A percentile compares a stretch with the other conserved stretches of the same genome.
These are phyloP conservation scores for Drosophila crucigera DNA, from an alignment of 2,888 invertebrate genomes.

Conservation along the genomic window DNA sequence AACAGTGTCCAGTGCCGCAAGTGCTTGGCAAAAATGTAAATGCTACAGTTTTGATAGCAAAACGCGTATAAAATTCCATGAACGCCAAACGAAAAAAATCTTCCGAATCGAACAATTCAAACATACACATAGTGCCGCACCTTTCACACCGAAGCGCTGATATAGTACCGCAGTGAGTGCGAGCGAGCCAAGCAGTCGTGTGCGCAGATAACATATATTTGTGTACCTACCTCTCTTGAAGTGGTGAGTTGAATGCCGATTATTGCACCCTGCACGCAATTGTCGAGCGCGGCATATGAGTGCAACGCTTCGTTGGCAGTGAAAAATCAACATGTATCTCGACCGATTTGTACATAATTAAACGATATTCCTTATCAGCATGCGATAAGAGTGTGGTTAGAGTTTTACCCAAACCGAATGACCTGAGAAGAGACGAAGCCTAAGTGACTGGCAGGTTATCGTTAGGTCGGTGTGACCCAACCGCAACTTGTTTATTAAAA, in stretches of 20 bases:
- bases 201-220: constrained; percentile 75
- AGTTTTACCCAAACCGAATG: background rate
- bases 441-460: constrained; percentile 45
- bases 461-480: constrained; percentile 57
- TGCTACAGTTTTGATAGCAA: constrained; percentile 28
- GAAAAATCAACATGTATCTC: constrained; percentile 38
- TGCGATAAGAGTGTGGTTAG: constrained; percentile 20
- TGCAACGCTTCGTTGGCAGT: constrained; percentile 33
- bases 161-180: constrained; percentile 65
- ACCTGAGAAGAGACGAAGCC: background rate
- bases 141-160: constrained; percentile 50
- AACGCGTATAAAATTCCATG: constrained; percentile 54
- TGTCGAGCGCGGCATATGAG: constrained; percentile 53
- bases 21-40: constrained; percentile 62
- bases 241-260: constrained; percentile 79
- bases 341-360: constrained; percentile 3
- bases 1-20: constrained; percentile 57
- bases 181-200: constrained; percentile 50
- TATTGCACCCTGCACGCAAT: constrained; percentile 74
- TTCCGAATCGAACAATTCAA: constrained; percentile 76
- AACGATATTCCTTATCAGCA: constrained; percentile 27
- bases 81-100: constrained; percentile 72
- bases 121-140: constrained; percentile 71
- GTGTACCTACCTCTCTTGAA: constrained; percentile 78
- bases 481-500: constrained; percentile 73